Evolutionary conservation across 1,140 invertebrate genomes (phyloP).

Genomic region (Lepidostoma basale): DNA sequence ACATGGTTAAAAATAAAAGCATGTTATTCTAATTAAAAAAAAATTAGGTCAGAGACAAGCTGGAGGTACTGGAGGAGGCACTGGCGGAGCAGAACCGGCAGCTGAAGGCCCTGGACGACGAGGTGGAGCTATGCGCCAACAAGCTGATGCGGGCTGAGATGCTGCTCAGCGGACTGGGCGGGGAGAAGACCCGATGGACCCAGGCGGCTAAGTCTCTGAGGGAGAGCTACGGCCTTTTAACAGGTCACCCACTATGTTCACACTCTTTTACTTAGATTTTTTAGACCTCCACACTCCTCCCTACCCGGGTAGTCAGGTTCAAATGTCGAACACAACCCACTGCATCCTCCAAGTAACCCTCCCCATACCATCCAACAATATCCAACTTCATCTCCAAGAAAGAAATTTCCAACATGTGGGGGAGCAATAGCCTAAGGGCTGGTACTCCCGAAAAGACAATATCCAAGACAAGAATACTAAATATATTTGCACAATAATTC

Average conservation of each 20-base stretch:
- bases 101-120: slow-evolving; percentile 73
- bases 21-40: background rate
- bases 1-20: background rate
- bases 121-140: slow-evolving; percentile 85
- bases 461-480: too few relatives aligned
- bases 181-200: slow-evolving; percentile 84
- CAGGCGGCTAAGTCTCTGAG: slow-evolving; percentile 77
- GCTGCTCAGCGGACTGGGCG: slow-evolving; percentile 84
- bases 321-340: too few relatives aligned
- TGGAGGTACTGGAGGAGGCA: slow-evolving; percentile 68
- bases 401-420: too few relatives aligned
- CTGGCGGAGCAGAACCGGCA: slow-evolving; percentile 66
- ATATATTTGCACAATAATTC: too few relatives aligned
- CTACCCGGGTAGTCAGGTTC: too few relatives aligned
- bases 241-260: slow-evolving; percentile 53
- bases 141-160: slow-evolving; percentile 93
- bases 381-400: too few relatives aligned
- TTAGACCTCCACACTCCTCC: too few relatives aligned
- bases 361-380: too few relatives aligned
- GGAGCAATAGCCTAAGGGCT: too few relatives aligned
- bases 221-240: slow-evolving; percentile 68
- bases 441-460: too few relatives aligned
- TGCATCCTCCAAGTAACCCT: too few relatives aligned
- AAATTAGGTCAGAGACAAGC: slow-evolving; percentile 57
- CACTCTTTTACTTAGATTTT: too few relatives aligned